Conservation (phyloP, 2,888 invertebrate species). For the Dione juno region DNA sequence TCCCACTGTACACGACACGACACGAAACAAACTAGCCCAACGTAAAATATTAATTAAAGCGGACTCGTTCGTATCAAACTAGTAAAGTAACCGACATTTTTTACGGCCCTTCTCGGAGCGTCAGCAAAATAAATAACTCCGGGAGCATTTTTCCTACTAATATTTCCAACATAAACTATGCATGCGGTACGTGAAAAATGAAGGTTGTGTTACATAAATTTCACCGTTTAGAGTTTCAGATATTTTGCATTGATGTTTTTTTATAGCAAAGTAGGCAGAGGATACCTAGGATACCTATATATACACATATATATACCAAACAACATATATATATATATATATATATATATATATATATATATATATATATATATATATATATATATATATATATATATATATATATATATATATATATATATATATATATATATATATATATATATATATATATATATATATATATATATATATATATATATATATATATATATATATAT, state of each 20-base stretch:
- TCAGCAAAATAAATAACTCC: constrained; percentile 59
- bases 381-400: no score
- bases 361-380: no score
- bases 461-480: no score
- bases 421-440: no score
- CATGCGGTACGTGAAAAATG: constrained; percentile 74
- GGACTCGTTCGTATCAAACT: constrained; percentile 22
- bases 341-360: no score
- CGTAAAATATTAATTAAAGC: constrained; percentile 39
- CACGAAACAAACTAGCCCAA: constrained; percentile 12
- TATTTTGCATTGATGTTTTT: constrained; percentile 32
- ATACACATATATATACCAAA: no score
- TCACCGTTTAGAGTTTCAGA: constrained; percentile 51
- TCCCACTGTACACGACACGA: constrained; percentile 8
- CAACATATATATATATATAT: no score
- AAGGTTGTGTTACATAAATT: constrained; percentile 56
- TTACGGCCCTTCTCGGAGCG: constrained; percentile 31
- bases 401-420: no score
- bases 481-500: no score
- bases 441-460: no score
- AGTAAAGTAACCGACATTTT: constrained; percentile 28
- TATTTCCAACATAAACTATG: constrained; percentile 75
- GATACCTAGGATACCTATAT: no score
- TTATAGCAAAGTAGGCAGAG: no score
- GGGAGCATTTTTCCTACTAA: constrained; percentile 71